phyloP scores from a whole-genome alignment of 2,888 invertebrate genomes.

The Sabatieria punctata region DNA sequence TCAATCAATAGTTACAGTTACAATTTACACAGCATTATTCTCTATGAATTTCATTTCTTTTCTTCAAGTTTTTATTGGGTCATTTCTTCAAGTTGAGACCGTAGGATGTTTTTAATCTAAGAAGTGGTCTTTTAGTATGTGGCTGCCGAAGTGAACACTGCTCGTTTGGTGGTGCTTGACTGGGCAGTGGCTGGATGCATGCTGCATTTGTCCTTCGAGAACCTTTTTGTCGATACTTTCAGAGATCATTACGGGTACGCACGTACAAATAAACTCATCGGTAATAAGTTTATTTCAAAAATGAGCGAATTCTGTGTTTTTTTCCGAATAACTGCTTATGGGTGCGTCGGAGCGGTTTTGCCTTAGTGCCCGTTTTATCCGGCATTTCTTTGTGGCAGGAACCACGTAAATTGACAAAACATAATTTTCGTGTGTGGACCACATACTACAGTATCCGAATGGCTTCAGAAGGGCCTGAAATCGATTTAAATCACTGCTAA shows the following conservation, averaged over 20 bases:
- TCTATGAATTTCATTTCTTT: too few species aligned
- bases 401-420: background rate
- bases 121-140: background rate
- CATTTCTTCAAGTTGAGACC: background rate
- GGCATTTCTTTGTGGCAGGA: background rate
- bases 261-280: background rate
- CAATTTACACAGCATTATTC: too few species aligned
- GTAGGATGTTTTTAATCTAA: background rate
- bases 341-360: background rate
- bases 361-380: background rate
- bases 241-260: conserved; percentile 12
- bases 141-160: conserved; percentile 21
- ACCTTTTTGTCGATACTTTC: conserved; percentile 21
- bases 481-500: too few species aligned
- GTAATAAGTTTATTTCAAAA: too few species aligned
- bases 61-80: background rate
- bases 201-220: conserved; percentile 33
- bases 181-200: conserved; percentile 31
- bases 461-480: too few species aligned
- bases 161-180: conserved; percentile 33
- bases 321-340: background rate
- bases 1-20: too few species aligned
- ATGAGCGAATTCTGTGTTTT: too few species aligned
- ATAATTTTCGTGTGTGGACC: too few species aligned
- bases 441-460: too few species aligned